Conservation (phyloP, 1,140 invertebrate genomes). For the Vollenhovia emeryi region DNA sequence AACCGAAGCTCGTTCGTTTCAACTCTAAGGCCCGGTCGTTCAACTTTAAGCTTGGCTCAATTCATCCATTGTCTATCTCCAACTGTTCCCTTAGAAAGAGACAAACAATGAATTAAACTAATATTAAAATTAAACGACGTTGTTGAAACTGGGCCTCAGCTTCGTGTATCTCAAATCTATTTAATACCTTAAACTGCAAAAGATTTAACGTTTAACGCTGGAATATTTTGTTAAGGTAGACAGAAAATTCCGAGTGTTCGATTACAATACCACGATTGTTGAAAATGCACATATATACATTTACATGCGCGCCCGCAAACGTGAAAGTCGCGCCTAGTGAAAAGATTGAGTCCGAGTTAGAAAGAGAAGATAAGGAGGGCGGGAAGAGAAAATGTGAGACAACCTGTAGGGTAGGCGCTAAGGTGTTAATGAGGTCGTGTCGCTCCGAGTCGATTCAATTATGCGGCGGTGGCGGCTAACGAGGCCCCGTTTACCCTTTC, state of each 20-base stretch:
- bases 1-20: neutral
- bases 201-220: neutral
- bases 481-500: slow-evolving; percentile 82
- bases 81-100: too few relatives aligned
- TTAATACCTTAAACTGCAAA: neutral
- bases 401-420: slow-evolving; percentile 84
- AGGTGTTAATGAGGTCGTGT: slow-evolving; percentile 86
- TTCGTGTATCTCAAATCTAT: neutral
- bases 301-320: neutral
- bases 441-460: slow-evolving; percentile 85
- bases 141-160: too few relatives aligned
- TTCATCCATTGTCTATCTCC: too few relatives aligned
- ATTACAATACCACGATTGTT: neutral
- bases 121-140: too few relatives aligned
- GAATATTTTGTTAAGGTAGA: neutral
- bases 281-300: neutral
- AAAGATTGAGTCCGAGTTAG: neutral
- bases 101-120: too few relatives aligned
- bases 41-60: too few relatives aligned
- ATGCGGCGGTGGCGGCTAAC: slow-evolving; percentile 84
- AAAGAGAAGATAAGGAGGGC: neutral
- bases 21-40: too few relatives aligned
- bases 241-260: neutral
- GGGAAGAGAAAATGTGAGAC: slow-evolving; percentile 81
- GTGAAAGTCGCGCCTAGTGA: neutral